A percentile compares a stretch with the other conserved stretches of the same genome.
These are phyloP conservation scores for Agelastica alni DNA, from an alignment of 2,888 invertebrate species.

Conservation along the genomic window DNA sequence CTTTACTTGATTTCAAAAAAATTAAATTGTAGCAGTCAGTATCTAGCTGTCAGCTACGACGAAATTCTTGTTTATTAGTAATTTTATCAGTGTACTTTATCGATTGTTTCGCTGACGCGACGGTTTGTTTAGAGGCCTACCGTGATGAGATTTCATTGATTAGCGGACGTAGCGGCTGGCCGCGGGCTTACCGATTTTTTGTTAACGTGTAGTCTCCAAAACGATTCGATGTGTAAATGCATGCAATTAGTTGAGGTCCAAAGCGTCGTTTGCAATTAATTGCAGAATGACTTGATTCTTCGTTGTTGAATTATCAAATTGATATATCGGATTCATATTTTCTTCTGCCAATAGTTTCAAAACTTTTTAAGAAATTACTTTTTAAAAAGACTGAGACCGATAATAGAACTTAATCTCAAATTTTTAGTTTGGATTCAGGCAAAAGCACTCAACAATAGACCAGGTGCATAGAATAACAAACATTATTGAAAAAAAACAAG, in stretches of 20 bases:
- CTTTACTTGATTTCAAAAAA: too few species aligned
- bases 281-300: neutral
- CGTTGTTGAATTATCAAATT: neutral
- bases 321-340: too few species aligned
- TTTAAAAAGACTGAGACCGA: too few species aligned
- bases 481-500: too few species aligned
- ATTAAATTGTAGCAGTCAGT: too few species aligned
- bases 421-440: too few species aligned
- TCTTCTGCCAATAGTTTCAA: too few species aligned
- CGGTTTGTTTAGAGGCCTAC: conserved; percentile 3
- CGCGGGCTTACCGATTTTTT: neutral
- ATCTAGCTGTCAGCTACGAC: too few species aligned
- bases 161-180: conserved; percentile 13
- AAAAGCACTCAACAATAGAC: too few species aligned
- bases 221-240: neutral
- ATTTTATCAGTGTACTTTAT: neutral
- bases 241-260: neutral
- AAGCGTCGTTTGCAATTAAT: neutral
- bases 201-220: neutral
- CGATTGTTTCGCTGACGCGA: conserved; percentile 1
- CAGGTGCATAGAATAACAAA: too few species aligned
- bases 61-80: neutral
- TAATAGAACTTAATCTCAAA: too few species aligned
- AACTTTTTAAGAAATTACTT: too few species aligned
- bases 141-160: conserved; percentile 25